Conservation (phyloP, 1,140 invertebrate species). For the Melitaea cinxia region DNA sequence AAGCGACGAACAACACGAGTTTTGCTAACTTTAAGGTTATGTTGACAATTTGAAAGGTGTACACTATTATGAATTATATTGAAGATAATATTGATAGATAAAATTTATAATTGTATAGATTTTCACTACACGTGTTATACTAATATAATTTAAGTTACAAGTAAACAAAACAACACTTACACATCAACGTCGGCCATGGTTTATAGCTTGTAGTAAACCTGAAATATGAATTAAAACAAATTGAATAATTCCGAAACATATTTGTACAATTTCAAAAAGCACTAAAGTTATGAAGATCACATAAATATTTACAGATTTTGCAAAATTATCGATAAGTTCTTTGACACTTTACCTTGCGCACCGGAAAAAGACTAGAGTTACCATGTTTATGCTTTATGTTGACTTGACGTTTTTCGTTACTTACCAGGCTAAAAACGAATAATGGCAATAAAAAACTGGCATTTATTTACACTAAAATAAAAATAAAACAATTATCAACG, state of each 20-base stretch:
- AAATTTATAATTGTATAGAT: slow-evolving; percentile 1
- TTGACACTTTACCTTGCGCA: slow-evolving; percentile 79
- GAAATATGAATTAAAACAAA: slow-evolving; percentile 66
- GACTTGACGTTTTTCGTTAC: slow-evolving; percentile 7
- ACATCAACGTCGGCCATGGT: slow-evolving; percentile 78
- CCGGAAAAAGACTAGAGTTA: slow-evolving; percentile 73
- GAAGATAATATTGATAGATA: neutral
- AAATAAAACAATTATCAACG: slow-evolving; percentile 1
- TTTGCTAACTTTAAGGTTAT: slow-evolving; percentile 56
- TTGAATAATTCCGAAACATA: slow-evolving; percentile 48
- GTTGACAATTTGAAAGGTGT: slow-evolving; percentile 47
- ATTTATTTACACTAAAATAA: neutral
- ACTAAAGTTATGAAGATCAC: slow-evolving; percentile 53
- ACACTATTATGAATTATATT: neutral
- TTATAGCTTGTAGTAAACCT: slow-evolving; percentile 60
- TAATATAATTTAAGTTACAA: slow-evolving; percentile 12
- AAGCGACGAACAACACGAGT: slow-evolving; percentile 4
- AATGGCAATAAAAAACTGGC: slow-evolving; percentile 15
- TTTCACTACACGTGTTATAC: neutral
- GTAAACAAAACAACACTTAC: slow-evolving; percentile 62
- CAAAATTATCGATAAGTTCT: slow-evolving; percentile 56
- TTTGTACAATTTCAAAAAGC: slow-evolving; percentile 32
- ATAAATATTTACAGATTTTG: slow-evolving; percentile 62
- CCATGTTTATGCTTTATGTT: slow-evolving; percentile 37
- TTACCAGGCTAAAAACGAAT: neutral